A percentile compares a stretch with the other conserved stretches of the same genome.
Conservation (phyloP, 2,797 vertebrate species). For the Scarus forsteni region DNA sequence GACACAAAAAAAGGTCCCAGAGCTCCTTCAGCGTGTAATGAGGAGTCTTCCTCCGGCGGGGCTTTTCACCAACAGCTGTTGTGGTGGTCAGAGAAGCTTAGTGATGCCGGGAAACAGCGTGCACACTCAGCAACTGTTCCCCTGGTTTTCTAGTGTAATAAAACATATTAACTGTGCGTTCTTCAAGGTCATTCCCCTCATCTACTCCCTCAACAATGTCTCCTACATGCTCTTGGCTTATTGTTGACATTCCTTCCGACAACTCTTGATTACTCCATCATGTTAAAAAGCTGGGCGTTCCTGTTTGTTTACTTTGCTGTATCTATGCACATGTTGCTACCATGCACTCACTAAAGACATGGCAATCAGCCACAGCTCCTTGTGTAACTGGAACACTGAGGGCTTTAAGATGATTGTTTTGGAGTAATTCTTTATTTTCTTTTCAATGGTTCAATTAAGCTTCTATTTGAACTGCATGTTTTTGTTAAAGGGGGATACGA, state of each 20-base stretch:
- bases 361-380: constrained; percentile 41
- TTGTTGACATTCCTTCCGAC: constrained; percentile 79
- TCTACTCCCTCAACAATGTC: constrained; percentile 40
- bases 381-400: constrained; percentile 46
- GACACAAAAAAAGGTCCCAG: background rate
- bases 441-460: background rate
- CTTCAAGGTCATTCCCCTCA: background rate
- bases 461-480: constrained; percentile 8
- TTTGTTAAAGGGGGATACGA: background rate
- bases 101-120: background rate
- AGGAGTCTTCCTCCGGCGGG: constrained; percentile 21
- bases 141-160: constrained; percentile 4
- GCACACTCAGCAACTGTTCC: constrained; percentile 2
- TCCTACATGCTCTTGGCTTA: constrained; percentile 62
- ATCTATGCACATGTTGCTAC: constrained; percentile 74
- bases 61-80: constrained; percentile 25
- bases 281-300: constrained; percentile 75
- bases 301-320: constrained; percentile 81
- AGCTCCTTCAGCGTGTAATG: constrained; percentile 10
- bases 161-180: constrained; percentile 14
- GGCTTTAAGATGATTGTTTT: constrained; percentile 32
- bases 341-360: constrained; percentile 58
- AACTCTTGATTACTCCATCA: constrained; percentile 76
- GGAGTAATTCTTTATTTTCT: constrained; percentile 3
- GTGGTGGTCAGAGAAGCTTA: constrained; percentile 12